Base-by-base conservation (phyloP, 2,113 vertebrate species). In the Sinocyclocheilus maitianheensis region DNA sequence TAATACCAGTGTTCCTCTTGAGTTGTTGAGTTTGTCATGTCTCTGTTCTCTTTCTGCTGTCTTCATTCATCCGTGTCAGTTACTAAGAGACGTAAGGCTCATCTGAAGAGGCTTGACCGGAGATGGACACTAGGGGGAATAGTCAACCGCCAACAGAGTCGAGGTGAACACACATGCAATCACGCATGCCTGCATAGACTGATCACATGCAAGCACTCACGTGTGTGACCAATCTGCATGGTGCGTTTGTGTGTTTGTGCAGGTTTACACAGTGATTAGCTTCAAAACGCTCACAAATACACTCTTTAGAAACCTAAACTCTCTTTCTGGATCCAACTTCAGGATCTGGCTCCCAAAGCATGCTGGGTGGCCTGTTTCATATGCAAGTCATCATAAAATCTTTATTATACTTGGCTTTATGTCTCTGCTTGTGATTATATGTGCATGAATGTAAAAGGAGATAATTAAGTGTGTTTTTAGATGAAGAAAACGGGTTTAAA, bases 61-160 rank as follows among this genome's bases (percentile, higher is more conserved):
- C 89, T 30, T 84, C 92, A 91, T 94, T 88, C 91, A 80, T 89
- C 92, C 91, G 5, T 92, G 92, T 94, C 96, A 99, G 98, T 99
- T 92, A 99, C 98, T 97, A 99, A 99, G 94, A 95, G 97, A 94
- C 97, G 98, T 93, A 99, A 99, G 94, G 97, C 98, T 89, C 97
- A 99, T 88, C 97, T 99, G 97, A 97, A 97, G 94, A 98, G 98
- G 92, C 95, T 99, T 95, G 98, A 99, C 96, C 98, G 98, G 93
- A 97, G 98, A 92, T 99, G 98, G 98, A 99, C 98, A 65, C 96
- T 99, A 88, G 98, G 98, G 88, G 98, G 98, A 91, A 98, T 99
- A 94, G 98, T 99, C 94, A 99, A 98, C 97, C 98, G 98, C 89
- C 98, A 99, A 92, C 98, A 99, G 91, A 99, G 97, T 95, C 96